Evolutionary conservation across 2,888 invertebrate species (phyloP).

Genomic region (Netelia virgata): DNA sequence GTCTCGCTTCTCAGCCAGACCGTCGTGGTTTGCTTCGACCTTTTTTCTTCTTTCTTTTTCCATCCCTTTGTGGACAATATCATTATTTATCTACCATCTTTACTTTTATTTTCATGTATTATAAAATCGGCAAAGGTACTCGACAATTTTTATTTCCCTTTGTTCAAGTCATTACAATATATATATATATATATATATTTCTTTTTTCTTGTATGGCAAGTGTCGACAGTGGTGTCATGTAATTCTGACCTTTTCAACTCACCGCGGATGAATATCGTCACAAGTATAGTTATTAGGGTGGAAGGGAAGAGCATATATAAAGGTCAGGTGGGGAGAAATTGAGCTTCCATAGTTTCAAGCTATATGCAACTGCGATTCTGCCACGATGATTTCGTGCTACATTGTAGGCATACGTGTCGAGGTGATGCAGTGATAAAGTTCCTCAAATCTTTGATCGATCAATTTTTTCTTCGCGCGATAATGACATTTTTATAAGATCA

Average conservation of each 20-base stretch:
- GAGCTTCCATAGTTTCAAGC: conserved; percentile 35
- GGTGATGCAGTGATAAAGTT: neutral
- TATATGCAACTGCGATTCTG: conserved; percentile 13
- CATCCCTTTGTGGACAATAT: neutral
- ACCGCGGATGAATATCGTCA: conserved; percentile 57
- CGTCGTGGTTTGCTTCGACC: conserved; percentile 78
- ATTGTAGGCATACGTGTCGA: neutral
- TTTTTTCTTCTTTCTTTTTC: neutral
- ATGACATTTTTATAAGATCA: neutral
- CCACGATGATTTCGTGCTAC: neutral
- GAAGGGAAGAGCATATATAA: conserved; percentile 60
- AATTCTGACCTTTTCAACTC: conserved; percentile 62
- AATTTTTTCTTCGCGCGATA: no score
- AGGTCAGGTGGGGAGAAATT: conserved; percentile 63
- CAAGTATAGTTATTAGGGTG: conserved; percentile 67
- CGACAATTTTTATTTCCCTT: neutral
- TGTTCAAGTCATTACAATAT: neutral
- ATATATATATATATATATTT: neutral
- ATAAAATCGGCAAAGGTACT: neutral
- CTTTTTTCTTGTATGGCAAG: conserved; percentile 4
- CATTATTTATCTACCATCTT: neutral
- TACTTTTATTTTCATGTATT: neutral
- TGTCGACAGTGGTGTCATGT: neutral
- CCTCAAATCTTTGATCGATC: neutral
- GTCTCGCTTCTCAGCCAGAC: conserved; percentile 82